A percentile compares a stretch with the other conserved stretches of the same genome.
Evolutionary conservation across 2,113 vertebrate species (phyloP).

Genomic region (Nothocercus nigrocapillus): DNA sequence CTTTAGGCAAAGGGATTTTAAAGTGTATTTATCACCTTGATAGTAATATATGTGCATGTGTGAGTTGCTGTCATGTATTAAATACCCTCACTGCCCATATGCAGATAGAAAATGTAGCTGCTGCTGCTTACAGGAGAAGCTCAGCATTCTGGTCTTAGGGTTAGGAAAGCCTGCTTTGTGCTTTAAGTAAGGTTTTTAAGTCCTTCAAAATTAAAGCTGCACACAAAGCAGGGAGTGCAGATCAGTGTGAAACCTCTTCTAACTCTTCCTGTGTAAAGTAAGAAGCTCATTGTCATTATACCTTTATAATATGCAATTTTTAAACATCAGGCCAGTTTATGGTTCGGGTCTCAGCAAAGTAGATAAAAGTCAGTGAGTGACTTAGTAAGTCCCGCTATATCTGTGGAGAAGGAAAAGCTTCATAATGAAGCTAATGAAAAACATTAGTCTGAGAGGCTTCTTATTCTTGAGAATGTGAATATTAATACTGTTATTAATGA

Average conservation of each 20-base stretch:
- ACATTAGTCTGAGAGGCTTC: accelerated
- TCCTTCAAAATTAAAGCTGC: neutral
- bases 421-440: neutral
- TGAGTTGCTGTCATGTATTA: neutral
- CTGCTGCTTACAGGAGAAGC: neutral
- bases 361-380: neutral
- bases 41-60: neutral
- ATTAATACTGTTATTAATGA: neutral
- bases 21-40: neutral
- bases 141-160: neutral
- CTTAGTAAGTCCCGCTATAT: neutral
- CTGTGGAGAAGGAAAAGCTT: neutral
- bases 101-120: neutral
- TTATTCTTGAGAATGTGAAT: neutral
- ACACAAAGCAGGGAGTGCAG: neutral
- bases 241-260: neutral
- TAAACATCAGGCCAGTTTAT: neutral
- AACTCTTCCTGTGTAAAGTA: neutral
- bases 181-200: neutral
- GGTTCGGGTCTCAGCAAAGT: neutral
- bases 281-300: neutral
- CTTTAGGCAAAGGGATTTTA: neutral
- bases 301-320: neutral
- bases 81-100: neutral
- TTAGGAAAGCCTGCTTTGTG: neutral